Evolutionary conservation across 2,113 vertebrate species (phyloP).

Genomic region (Epinephelus moara): DNA sequence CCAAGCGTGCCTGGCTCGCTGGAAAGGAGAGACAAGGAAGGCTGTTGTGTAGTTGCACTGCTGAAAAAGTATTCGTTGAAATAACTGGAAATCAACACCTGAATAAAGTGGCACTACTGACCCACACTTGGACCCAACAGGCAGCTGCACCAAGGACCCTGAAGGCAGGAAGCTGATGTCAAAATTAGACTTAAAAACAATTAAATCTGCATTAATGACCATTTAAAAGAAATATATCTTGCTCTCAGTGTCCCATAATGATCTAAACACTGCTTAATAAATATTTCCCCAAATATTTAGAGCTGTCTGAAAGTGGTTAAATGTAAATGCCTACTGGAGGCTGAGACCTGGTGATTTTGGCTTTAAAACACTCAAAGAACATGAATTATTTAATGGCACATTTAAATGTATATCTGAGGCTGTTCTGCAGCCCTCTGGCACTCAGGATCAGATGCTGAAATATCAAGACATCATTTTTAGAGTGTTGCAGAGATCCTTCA

Average conservation of each 20-base stretch:
- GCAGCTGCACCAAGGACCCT: not conserved
- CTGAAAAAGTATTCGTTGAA: not conserved
- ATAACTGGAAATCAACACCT: conserved; percentile 9
- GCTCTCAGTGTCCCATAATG: too few relatives aligned
- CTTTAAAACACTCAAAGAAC: not conserved
- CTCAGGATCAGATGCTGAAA: not conserved
- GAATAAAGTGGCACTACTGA: not conserved
- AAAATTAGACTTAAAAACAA: not conserved
- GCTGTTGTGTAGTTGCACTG: conserved; percentile 14
- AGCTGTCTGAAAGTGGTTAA: too few relatives aligned
- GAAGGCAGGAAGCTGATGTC: not conserved
- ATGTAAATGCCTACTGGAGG: not conserved
- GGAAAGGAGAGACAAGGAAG: not conserved
- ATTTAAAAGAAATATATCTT: not conserved
- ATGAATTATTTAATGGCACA: not conserved
- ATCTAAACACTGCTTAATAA: not conserved
- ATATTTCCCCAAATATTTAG: not conserved
- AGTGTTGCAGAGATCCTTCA: not conserved
- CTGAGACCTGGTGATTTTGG: not conserved
- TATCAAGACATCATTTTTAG: not conserved
- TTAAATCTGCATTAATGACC: not conserved
- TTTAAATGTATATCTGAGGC: not conserved
- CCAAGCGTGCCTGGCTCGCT: conserved; percentile 7
- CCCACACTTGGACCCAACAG: too few relatives aligned
- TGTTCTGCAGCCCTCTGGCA: not conserved